Evolutionary conservation across 1,140 invertebrate species (phyloP).

Genomic region (Camponotus pennsylvanicus): DNA sequence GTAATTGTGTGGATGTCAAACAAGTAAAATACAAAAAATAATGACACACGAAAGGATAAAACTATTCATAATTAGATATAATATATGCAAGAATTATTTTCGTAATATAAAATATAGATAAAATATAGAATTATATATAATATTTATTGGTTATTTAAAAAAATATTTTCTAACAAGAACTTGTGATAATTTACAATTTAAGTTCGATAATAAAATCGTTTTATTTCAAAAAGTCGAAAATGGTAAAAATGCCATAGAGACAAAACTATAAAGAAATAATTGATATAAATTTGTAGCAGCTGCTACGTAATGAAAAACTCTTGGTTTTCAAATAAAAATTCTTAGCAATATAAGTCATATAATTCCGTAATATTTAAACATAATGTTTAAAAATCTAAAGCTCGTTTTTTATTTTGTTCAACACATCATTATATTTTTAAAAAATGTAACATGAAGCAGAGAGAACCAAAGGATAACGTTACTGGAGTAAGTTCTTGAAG

Average conservation of each 20-base stretch:
- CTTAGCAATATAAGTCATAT: neutral
- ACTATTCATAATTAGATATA: neutral
- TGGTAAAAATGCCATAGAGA: neutral
- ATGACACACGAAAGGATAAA: neutral
- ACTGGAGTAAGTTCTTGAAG: slow-evolving; percentile 18
- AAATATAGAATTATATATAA: too few relatives aligned
- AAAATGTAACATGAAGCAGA: slow-evolving; percentile 7
- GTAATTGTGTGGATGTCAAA: neutral
- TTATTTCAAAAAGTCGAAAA: slow-evolving; percentile 7
- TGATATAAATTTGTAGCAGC: neutral
- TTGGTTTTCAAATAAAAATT: slow-evolving; percentile 8
- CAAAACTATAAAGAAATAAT: neutral
- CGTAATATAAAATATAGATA: neutral
- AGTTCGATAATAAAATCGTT: neutral
- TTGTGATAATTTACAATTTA: neutral
- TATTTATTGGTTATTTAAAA: too few relatives aligned
- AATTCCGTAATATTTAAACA: too few relatives aligned
- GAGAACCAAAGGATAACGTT: neutral
- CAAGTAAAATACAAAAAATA: neutral
- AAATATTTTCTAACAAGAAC: too few relatives aligned
- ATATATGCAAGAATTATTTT: neutral
- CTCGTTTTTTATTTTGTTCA: neutral
- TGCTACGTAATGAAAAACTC: neutral
- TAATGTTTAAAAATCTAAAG: neutral
- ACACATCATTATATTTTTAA: neutral